Evolutionary conservation across 2,888 invertebrate genomes (phyloP), one percentile per base, ranked within the genome.

Genomic region (Agrilus biguttatus): DNA sequence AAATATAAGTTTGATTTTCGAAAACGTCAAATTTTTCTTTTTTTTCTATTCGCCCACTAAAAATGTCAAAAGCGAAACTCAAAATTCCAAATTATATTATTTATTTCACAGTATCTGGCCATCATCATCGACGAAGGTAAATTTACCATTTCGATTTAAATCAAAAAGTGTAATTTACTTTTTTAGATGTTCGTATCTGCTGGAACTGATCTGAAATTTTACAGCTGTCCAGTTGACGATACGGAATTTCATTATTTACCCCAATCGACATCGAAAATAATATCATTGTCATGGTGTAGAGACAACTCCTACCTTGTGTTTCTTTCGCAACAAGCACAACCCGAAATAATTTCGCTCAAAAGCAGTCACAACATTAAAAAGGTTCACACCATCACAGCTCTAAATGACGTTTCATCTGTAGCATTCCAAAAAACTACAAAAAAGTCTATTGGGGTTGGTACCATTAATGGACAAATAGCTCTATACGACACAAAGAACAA

Each of bases 401-500:
- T 58, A 17, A 48, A 52, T 14, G 49, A 55, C 35, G 56, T 56
- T 2, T 52, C 58, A 1, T 50, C 55, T 1, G 42, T 58, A 2
- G 42, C 49, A 6, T 65, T 63, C 46, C 61, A 61, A 42, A 49
- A 51, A 14, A 54, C 46, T 21, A 61, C 61, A 5, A 64, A 63
- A 44, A 54, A 55, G 41, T 47, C 46, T 34, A 47, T 63, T 19
- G 62, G 59, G 2, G 33, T 62, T n/a, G 62, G 58, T 7, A 61
- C 54, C 2, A 46, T 46, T 28, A 44, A 47, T 12, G 60, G 61
- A 7, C 58, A 62, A 14, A 54, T 60, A 1, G 49, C 57, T 14
- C 44, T 64, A 34, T 64, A 63, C 48, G 62, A 64, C 45, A 63
- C 61, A 6, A 61, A 58, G 48, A 51, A 46, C 23, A 55, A 59